phyloP scores from a whole-genome alignment of 2,113 vertebrate genomes.

The Anarhynchus alexandrinus region DNA sequence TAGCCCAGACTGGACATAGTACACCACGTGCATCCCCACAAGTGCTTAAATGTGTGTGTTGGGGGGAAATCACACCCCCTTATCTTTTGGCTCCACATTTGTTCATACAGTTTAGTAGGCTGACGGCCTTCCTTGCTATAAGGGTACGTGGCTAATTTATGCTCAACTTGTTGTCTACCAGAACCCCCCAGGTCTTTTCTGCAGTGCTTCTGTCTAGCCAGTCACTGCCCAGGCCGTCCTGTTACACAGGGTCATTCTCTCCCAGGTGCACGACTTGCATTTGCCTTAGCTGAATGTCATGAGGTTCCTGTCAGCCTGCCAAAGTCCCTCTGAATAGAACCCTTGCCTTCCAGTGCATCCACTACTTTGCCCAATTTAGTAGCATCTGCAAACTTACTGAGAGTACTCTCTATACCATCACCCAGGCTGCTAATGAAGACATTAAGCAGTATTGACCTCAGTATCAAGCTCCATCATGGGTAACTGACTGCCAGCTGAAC shows the following conservation, averaged over 20 bases:
- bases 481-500: not conserved
- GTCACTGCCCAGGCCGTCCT: not conserved
- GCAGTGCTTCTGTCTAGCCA: not conserved
- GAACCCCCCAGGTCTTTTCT: not conserved
- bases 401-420: not conserved
- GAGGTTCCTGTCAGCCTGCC: not conserved
- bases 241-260: not conserved
- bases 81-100: not conserved
- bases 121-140: not conserved
- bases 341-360: not conserved
- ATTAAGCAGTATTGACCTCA: not conserved
- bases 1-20: not conserved
- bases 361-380: not conserved
- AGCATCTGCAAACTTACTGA: not conserved
- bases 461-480: not conserved
- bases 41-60: not conserved
- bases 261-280: not conserved
- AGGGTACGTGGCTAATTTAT: accelerated
- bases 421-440: not conserved
- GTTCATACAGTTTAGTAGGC: not conserved
- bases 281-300: not conserved
- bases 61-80: not conserved
- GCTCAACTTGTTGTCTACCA: not conserved
- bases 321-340: not conserved
- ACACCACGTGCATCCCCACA: not conserved